Evolutionary conservation across 2,888 invertebrate genomes (phyloP), one percentile per base, ranked within the genome.

Genomic region (Ecliptopera silaceata): DNA sequence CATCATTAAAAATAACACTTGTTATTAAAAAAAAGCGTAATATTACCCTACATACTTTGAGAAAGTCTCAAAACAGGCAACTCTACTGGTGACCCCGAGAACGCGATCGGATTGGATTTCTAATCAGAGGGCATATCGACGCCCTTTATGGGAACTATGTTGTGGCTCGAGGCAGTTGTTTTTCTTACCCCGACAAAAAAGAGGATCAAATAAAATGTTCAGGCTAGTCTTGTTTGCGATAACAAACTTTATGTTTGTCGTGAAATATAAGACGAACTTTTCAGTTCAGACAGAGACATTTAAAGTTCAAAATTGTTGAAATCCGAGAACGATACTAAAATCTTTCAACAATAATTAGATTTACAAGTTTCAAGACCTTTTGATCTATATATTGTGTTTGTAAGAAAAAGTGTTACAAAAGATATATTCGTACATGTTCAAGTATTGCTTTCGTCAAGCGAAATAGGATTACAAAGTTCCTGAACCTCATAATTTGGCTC

Each of bases 121-220:
- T 76, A 75, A 77, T 76, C 76, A 71, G 70, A 67, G 61, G 69
- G 71, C 69, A 75, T 68, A 72, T 74, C 75, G 63, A 68, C 65
- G 66, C 65, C 69, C 66, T 70, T 69, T 66, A 67, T 64, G 62
- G 58, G 65, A 66, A 66, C 68, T 66, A 67, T 64, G 65, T 75
- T 70, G 71, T 60, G 70, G 58, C 44, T 57, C 49, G 62, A 48
- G 42, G 66, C 65, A 12, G 66, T 69, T 67, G 54, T 54, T 50
- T 50, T 55, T 51, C 31, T 43, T 46, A 38, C 15, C 29, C 4
- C 15, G 11, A 6, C 15, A 34, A 41, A 41, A 44, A 36, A 31
- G 26, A 44, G 39, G n/a, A 20, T 53, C 29, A 26, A 38, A 57
- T 57, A 44, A 53, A 46, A 58, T 36, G 43, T 32, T 34, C 15